phyloP scores from a whole-genome alignment of 23 tunicate genomes.

The Trididemnum miniatum region DNA sequence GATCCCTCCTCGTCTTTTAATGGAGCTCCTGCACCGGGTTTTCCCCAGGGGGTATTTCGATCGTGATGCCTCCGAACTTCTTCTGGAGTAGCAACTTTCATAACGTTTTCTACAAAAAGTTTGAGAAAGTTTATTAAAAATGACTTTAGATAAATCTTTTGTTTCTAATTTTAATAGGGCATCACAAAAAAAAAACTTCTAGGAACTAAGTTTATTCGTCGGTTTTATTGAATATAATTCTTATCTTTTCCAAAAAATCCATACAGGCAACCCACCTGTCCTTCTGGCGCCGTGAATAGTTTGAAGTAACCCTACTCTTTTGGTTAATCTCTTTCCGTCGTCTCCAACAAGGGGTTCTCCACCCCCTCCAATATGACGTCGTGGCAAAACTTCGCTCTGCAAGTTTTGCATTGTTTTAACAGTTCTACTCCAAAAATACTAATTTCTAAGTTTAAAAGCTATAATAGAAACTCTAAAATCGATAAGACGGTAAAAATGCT shows the following conservation, averaged over 20 bases:
- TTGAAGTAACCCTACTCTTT: slow-evolving; percentile 73
- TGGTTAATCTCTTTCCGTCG: slow-evolving; percentile 62
- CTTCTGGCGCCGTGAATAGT: slow-evolving; percentile 90
- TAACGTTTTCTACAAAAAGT: slow-evolving; percentile 67
- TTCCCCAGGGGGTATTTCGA: slow-evolving; percentile 73
- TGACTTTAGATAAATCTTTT: too few relatives aligned
- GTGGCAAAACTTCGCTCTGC: slow-evolving; percentile 56
- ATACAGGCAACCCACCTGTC: slow-evolving; percentile 42
- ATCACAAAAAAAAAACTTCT: too few relatives aligned
- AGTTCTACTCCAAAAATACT: too few relatives aligned
- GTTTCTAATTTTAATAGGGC: too few relatives aligned
- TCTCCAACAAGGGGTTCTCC: slow-evolving; percentile 77
- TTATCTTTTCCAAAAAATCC: neutral
- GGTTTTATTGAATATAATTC: too few relatives aligned
- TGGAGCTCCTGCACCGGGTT: slow-evolving; percentile 93
- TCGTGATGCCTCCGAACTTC: slow-evolving; percentile 27
- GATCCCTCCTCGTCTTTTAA: slow-evolving; percentile 63
- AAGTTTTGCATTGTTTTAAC: too few relatives aligned
- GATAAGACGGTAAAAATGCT: too few relatives aligned
- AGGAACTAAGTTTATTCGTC: too few relatives aligned
- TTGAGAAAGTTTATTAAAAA: too few relatives aligned
- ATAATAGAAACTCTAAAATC: too few relatives aligned
- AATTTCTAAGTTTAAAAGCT: too few relatives aligned
- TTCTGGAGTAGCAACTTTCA: slow-evolving; percentile 86
- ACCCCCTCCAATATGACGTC: slow-evolving; percentile 87